Evolutionary conservation across 2,113 vertebrate genomes (phyloP), one percentile per base, ranked within the genome.

Genomic region (Hemiprocne comata): DNA sequence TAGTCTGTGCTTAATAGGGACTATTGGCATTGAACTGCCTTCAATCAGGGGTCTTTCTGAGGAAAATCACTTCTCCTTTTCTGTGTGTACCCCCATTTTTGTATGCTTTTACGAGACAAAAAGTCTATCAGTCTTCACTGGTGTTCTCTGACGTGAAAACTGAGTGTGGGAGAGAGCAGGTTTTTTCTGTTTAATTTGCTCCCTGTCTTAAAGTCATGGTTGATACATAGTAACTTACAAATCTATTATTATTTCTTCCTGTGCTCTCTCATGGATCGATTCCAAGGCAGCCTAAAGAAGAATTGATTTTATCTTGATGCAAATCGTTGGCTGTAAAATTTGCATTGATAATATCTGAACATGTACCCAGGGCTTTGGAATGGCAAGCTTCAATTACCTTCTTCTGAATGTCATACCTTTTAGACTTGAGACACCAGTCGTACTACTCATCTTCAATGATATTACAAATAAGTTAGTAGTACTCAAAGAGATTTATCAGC

Each of bases 221-320:
- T 84, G 72, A 87, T 84, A 58, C 1, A 8, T 10, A 69, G 48
- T 74, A 55, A 64, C 20, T 62, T 46, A 73, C 26, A 89, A 55
- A 92, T 64, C 44, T 86, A 38, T 51, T 64, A 29, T 61, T 72
- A 19, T 81, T 90, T 80, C 57, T 44, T 89, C 65, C 61, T 55
- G 6, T 44, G 7, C 24, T 60, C 58, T 92, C 65, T 84, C 55
- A 38, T 53, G 61, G 48, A 84, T 75, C 1, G 1, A 89, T 91
- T 25, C 44, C 67, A 82, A 79, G 58, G 64, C 18, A 87, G 71
- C 29, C 54, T 34, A 91, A 81, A 54, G 38, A 91, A 57, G 34
- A 81, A 87, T 69, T 77, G 61, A 42, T 94, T 86, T 89, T 72
- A 82, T 73, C 77, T 76, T 42, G 54, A 95, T 97, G 81, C 58